Evolutionary conservation across 2,113 vertebrate genomes (phyloP), one percentile per base, ranked within the genome.

Genomic region (Hoplias malabaricus): DNA sequence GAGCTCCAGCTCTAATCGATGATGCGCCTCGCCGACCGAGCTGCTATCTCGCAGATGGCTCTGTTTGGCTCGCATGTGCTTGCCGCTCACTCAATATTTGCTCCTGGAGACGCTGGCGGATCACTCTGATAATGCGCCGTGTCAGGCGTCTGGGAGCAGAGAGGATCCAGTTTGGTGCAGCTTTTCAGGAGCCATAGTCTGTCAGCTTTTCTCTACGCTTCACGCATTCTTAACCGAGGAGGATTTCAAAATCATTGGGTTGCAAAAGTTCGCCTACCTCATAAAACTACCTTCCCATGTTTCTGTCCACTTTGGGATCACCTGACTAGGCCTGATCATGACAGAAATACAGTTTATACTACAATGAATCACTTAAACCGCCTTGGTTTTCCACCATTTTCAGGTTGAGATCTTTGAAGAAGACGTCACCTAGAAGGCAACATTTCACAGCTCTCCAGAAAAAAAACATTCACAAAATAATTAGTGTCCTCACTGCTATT

Each of bases 1-100:
- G 63, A 75, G 57, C 34, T 31, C 77, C 67, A 71, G 72, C 61
- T 82, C 66, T 75, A 75, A 82, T 79, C 50, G 81, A 82, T 82
- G 77, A 75, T 79, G 59, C 40, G 77, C 27, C 75, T 74, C 80
- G 57, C 14, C n/a, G 2, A 10, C 75, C 75, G 53, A 42, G 65
- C 62, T 78, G 75, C 53, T 38, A 19, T 57, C 54, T 62, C 72
- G 31, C 79, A 80, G 79, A 80, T 76, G 79, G 79, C 43, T 75
- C 54, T 68, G 73, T 68, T 70, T 76, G 76, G 68, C 42, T 10
- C 76, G 71, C 76, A 78, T 71, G 76, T 70, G 42, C 43, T 42
- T 48, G 57, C 43, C 2, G 12, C 68, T 53, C 68, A 29, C 76
- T 78, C 76, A 65, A 63, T 71, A 71, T 78, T 71, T 71, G 76